Base-by-base conservation (phyloP, 2,888 invertebrate genomes). In the Leucozona laternaria region DNA sequence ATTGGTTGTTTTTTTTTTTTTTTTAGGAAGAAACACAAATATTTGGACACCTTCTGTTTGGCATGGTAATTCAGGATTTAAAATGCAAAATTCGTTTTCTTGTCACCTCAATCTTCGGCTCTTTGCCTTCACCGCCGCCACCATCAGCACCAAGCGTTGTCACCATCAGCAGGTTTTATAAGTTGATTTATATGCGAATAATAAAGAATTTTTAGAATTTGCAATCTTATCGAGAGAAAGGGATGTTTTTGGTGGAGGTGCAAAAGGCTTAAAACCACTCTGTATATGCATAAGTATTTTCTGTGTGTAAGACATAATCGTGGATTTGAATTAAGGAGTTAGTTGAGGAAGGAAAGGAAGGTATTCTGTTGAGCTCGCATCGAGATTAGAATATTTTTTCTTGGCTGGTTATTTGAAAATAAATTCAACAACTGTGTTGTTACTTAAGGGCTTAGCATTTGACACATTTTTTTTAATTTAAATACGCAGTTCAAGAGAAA, bases 21-120 rank as follows among this genome's bases (percentile, higher is more conserved):
- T 20, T 34, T 22, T 22, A 40, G 53, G 20, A 48, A 34, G 48
- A 28, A 58, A 77, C 60, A 70, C 80, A 81, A 80, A 85, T 81
- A 81, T 81, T 85, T 81, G 77, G 68, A 64, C 68, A 70, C 70
- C 48, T 78, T 78, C 57, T 81, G 77, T 70, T 77, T 78, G 72
- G 77, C 68, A 85, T 77, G 80, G 85, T 75, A 85, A 81, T 85
- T 73, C 50, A 10, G 60, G 68, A 77, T 81, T 85, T 81, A 73
- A 78, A 81, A 81, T 85, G 81, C 85, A 81, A 81, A 81, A 72
- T 81, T 70, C 53, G 77, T 81, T 80, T 68, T 45, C 76, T 28
- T 66, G 71, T 83, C 72, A 55, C 37, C 48, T 48, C 22, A 7
- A n/a, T 40, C 20, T 66, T 22, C 7, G 40, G 7, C 3, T 13